Percentiles rank a stretch among this genome's conserved stretches.
Evolutionary conservation across 2,113 vertebrate species (phyloP).

Genomic region (Heptranchias perlo): DNA sequence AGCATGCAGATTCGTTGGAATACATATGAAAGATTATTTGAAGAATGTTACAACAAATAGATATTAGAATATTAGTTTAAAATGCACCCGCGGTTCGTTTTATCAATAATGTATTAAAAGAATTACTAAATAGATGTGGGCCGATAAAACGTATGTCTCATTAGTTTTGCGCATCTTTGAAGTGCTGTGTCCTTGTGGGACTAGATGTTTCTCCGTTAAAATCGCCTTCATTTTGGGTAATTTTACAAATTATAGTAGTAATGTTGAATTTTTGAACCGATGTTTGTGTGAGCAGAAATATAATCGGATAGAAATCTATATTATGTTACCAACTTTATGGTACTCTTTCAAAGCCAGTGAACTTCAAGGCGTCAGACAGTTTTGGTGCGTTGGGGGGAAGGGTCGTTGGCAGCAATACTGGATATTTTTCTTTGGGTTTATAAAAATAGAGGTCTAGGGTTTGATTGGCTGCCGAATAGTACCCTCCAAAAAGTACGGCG

Average conservation of each 20-base stretch:
- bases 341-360: background rate
- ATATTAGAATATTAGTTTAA: background rate
- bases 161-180: background rate
- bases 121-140: background rate
- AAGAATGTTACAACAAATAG: background rate
- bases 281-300: background rate
- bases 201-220: background rate
- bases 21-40: background rate
- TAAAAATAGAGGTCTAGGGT: background rate
- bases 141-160: background rate
- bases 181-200: background rate
- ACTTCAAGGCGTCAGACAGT: background rate
- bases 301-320: background rate
- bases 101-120: background rate
- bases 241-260: background rate
- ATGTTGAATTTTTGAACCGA: background rate
- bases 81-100: background rate
- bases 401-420: background rate
- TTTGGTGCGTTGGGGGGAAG: background rate
- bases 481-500: background rate
- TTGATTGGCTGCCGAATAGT: background rate
- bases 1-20: background rate
- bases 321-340: background rate
- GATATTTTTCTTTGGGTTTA: background rate
- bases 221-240: background rate